Percentiles rank a stretch among this genome's conserved stretches.
These are phyloP conservation scores for Drosophila arizonae DNA, from an alignment of 1,140 invertebrate species.

Conservation along the genomic window DNA sequence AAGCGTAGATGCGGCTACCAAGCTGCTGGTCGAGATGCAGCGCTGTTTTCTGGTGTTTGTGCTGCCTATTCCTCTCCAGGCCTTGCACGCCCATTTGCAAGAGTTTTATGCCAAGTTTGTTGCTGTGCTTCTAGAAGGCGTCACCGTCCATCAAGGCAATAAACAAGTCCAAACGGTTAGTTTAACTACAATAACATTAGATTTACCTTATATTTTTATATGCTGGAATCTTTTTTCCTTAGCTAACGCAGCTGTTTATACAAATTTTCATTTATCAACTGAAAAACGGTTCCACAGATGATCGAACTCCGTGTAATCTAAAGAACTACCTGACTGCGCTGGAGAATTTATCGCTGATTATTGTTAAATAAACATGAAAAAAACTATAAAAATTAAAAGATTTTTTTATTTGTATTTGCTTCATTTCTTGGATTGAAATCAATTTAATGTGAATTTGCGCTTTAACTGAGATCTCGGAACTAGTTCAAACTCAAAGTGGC, in stretches of 20 bases:
- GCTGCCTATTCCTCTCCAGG: conserved; percentile 56
- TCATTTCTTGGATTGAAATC: too few relatives aligned
- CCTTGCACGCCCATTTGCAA: conserved; percentile 39
- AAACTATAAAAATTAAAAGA: too few relatives aligned
- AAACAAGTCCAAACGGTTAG: conserved; percentile 34
- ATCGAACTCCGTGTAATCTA: conserved; percentile 10
- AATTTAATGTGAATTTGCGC: too few relatives aligned
- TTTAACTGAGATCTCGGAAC: not conserved
- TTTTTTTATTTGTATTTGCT: too few relatives aligned
- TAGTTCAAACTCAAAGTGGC: not conserved
- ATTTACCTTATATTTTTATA: not conserved
- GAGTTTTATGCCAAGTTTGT: conserved; percentile 64
- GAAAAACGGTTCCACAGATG: not conserved
- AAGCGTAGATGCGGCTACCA: conserved; percentile 17
- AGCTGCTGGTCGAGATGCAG: conserved; percentile 43
- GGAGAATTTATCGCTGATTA: conserved; percentile 13
- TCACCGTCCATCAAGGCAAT: conserved; percentile 33
- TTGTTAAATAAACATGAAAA: conserved; percentile 35
- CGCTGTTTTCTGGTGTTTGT: conserved; percentile 66
- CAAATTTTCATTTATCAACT: conserved; percentile 50
- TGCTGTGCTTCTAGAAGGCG: conserved; percentile 47
- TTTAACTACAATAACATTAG: too few relatives aligned
- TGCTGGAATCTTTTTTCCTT: not conserved
- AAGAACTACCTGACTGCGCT: conserved; percentile 32
- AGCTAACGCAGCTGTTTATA: conserved; percentile 52